phyloP scores from a whole-genome alignment of 1,140 invertebrate species.

The Neoseiulus cucumeris region DNA sequence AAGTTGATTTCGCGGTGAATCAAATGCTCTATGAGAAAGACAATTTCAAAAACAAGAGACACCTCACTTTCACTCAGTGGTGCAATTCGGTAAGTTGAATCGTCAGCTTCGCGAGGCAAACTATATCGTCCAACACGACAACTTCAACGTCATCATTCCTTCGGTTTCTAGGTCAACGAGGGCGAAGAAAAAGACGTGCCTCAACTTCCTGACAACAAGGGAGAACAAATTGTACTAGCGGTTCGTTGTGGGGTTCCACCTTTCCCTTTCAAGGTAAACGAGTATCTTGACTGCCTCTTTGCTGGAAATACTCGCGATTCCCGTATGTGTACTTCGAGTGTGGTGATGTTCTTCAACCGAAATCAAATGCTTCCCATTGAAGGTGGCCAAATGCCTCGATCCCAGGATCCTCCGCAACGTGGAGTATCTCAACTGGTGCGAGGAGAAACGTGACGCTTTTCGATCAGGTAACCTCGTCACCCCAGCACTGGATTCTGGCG shows the following conservation, averaged over 20 bases:
- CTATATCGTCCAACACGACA: not conserved
- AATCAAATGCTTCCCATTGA: not conserved
- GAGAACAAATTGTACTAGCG: not conserved
- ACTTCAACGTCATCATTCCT: too few species aligned
- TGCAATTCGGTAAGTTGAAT: conserved; percentile 4
- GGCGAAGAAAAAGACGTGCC: not conserved
- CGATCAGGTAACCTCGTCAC: not conserved
- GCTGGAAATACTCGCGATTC: too few species aligned
- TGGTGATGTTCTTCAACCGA: too few species aligned
- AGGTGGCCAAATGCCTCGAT: conserved; percentile 1
- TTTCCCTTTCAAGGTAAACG: conserved; percentile 1
- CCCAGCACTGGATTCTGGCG: not conserved
- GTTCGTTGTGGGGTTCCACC: not conserved
- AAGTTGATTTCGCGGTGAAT: not conserved
- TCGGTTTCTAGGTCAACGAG: not conserved
- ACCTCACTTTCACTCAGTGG: not conserved
- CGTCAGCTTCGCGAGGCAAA: too few species aligned
- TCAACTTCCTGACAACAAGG: not conserved
- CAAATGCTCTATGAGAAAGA: conserved; percentile 8
- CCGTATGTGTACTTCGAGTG: too few species aligned
- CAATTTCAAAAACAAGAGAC: not conserved
- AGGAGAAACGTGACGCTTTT: conserved; percentile 4
- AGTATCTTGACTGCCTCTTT: not conserved
- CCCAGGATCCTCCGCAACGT: not conserved
- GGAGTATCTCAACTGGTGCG: conserved; percentile 1